A percentile compares a stretch with the other conserved stretches of the same genome.
These are phyloP conservation scores for Phengaris arion DNA, from an alignment of 2,888 invertebrate genomes.

Conservation along the genomic window DNA sequence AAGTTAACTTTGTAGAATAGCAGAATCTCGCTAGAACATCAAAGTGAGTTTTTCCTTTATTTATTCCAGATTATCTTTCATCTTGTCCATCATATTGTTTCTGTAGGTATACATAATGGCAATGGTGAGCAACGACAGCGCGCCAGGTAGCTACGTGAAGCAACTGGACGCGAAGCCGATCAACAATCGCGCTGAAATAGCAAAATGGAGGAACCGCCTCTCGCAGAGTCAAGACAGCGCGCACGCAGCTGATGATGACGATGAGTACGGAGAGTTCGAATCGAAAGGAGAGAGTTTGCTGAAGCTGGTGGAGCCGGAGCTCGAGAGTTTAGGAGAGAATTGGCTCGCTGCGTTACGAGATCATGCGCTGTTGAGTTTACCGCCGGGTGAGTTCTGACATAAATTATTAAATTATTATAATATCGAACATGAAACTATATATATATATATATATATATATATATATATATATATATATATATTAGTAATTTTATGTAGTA, in stretches of 20 bases:
- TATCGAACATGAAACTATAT: no score
- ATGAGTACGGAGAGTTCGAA: conserved; percentile 87
- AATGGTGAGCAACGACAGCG: conserved; percentile 88
- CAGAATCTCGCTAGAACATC: no score
- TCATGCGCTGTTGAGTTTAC: conserved; percentile 95
- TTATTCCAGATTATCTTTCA: not conserved
- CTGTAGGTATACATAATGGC: conserved; percentile 94
- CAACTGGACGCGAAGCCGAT: conserved; percentile 69
- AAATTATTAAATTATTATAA: no score
- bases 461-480: no score
- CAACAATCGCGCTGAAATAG: conserved; percentile 63
- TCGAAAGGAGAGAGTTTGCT: conserved; percentile 90
- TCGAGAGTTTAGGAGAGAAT: conserved; percentile 93
- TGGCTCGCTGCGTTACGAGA: conserved; percentile 98
- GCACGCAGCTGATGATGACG: conserved; percentile 53
- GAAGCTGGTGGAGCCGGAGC: conserved; percentile 95
- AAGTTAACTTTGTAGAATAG: no score
- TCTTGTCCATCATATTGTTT: not conserved
- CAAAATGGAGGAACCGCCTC: conserved; percentile 66
- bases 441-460: no score
- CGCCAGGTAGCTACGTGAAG: conserved; percentile 80
- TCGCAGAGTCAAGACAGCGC: conserved; percentile 59
- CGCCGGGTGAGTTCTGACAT: conserved; percentile 79
- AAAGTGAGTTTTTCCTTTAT: no score
- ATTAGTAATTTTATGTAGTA: no score